Evolutionary conservation across 2,797 vertebrate species (phyloP), one percentile per base, ranked within the genome.

Genomic region (Poeciliopsis paucimaculata): DNA sequence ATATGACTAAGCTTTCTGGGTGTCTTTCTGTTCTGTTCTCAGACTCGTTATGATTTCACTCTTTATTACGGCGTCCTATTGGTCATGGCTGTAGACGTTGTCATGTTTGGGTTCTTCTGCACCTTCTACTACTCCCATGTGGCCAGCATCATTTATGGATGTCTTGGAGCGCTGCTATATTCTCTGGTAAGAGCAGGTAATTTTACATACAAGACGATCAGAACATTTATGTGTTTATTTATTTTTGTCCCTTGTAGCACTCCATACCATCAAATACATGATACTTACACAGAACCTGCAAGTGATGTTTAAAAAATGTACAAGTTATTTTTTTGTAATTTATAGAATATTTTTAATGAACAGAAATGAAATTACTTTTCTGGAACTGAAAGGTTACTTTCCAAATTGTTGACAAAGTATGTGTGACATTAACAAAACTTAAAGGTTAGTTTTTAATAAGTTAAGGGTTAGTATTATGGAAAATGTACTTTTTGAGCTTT

Each of bases 1-100:
- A 66, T 4, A 3, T 66, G 36, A 41, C 15, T 41, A 23, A 39
- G 20, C 9, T 68, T 12, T 36, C 4, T 23, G 62, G 28, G 13
- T 70, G 20, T 73, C 2, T 57, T 41, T 79, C 15, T 45, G 43
- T 77, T 60, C 71, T 60, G 3, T 39, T 53, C 79, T 0, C 92
- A 98, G 97, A 96, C 96, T 8, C 96, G 96, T 47, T 96, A 95
- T 20, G 97, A 98, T 90, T 97, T 98, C 92, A 96, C 95, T 0
- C 79, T 96, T 0, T 97, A 94, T 60, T 94, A 95, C 20, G 96
- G 97, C 0, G 74, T 97, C 73, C 93, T 97, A 74, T 90, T 97
- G 75, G 81, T 97, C 49, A 92, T 97, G 88, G 85, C 88, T 0
- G 91, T 97, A 77, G 96, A 97, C 74, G 76, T 98, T 1, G 0